phyloP scores from a whole-genome alignment of 1,140 invertebrate species.

The Danaus melanippus region DNA sequence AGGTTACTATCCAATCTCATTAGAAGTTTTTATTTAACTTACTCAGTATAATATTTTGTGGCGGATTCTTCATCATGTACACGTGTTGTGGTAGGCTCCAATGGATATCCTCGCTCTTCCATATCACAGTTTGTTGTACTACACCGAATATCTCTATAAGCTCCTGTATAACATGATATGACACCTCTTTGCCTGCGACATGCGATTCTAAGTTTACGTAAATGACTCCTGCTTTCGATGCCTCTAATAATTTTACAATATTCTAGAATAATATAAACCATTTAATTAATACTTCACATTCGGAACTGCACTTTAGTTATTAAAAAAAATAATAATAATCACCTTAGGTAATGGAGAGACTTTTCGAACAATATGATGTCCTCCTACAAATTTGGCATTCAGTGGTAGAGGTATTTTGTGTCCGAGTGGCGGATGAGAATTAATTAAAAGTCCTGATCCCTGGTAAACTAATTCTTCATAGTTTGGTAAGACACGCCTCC shows the following conservation, averaged over 20 bases:
- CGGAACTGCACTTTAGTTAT: too few relatives aligned
- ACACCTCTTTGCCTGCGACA: slow-evolving; percentile 64
- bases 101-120: slow-evolving; percentile 27
- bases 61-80: slow-evolving; percentile 25
- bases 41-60: slow-evolving; percentile 36
- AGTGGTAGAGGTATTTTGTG: slow-evolving; percentile 27
- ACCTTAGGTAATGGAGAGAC: slow-evolving; percentile 25
- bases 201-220: slow-evolving; percentile 76
- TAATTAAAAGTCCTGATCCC: slow-evolving; percentile 32
- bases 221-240: slow-evolving; percentile 71
- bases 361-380: slow-evolving; percentile 26
- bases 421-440: slow-evolving; percentile 32
- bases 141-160: slow-evolving; percentile 27
- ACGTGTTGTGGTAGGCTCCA: slow-evolving; percentile 33
- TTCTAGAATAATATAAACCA: slow-evolving; percentile 27
- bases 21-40: slow-evolving; percentile 15
- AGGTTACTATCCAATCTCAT: not conserved
- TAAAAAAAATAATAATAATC: not conserved
- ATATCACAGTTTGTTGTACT: slow-evolving; percentile 37
- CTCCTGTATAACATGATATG: slow-evolving; percentile 45
- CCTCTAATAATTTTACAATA: slow-evolving; percentile 69
- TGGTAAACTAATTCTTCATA: slow-evolving; percentile 32
- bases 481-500: slow-evolving; percentile 15
- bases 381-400: slow-evolving; percentile 35
- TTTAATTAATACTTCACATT: not conserved